Conservation (phyloP, 2,797 vertebrate species). For the Aeoliscus strigatus region DNA sequence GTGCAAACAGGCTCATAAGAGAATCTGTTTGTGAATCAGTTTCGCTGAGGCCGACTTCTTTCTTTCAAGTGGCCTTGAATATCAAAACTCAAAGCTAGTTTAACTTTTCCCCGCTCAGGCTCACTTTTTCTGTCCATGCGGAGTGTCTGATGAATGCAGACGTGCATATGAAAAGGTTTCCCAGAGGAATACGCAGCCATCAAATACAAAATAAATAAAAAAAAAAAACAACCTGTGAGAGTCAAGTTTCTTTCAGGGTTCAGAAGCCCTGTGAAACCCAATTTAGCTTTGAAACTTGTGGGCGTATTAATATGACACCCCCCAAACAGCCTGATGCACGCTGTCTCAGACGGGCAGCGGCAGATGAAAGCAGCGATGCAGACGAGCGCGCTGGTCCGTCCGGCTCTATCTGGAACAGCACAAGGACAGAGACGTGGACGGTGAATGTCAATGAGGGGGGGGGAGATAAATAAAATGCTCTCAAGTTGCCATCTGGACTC, state of each 20-base stretch:
- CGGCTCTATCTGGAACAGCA: constrained; percentile 28
- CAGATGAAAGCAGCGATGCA: constrained; percentile 50
- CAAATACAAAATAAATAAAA: no score
- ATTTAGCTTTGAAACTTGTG: constrained; percentile 58
- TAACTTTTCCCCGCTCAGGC: constrained; percentile 2
- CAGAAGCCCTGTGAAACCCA: constrained; percentile 56
- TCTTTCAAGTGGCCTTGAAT: constrained; percentile 39
- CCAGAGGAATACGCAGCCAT: constrained; percentile 19
- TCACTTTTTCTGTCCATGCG: constrained; percentile 9
- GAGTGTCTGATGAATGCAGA: constrained; percentile 39
- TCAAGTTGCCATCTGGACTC: constrained; percentile 12
- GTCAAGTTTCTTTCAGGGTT: constrained; percentile 47
- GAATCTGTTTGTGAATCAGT: no score
- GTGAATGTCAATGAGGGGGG: constrained; percentile 49
- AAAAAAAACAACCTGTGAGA: constrained; percentile 11
- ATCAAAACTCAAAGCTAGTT: constrained; percentile 15
- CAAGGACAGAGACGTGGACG: constrained; percentile 21
- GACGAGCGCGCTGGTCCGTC: constrained; percentile 26
- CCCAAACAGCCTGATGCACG: constrained; percentile 32
- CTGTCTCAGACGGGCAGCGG: constrained; percentile 17
- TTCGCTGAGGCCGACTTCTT: no score
- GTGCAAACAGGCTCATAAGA: background rate
- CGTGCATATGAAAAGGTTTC: constrained; percentile 50
- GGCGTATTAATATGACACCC: constrained; percentile 49
- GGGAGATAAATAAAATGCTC: constrained; percentile 41